Base-by-base conservation (phyloP, 2,888 invertebrate genomes). In the Chydorus sphaericus region DNA sequence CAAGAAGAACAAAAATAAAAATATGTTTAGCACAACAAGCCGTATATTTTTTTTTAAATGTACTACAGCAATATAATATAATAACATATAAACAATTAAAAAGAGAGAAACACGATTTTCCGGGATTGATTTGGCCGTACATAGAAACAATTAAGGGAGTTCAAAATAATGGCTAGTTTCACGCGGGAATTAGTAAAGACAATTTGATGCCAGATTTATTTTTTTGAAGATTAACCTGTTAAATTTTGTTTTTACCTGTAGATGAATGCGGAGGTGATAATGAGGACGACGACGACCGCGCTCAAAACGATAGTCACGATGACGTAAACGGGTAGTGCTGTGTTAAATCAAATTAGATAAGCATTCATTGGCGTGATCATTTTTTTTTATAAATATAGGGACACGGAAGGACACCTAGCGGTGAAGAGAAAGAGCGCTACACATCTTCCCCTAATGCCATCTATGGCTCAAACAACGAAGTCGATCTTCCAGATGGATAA, bases 281-380 rank as follows among this genome's bases (percentile, higher is more conserved):
- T 33, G 36, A 81, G 74, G 23, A 77, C 68, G n/a, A 81, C 69
- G 1, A 91, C 82, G 37, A 87, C 78, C 0, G 83, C 80, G 59
- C 85, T 85, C 26, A 91, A 76, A 0, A 89, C 81, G 55, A 89
- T 83, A 61, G 88, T 87, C 38, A 89, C 76, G 61, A 90, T 88
- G 7, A 84, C 87, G 71, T 89, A 90, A 37, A 84, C 84, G 0
- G 90, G 88, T 52, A 88, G 74, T 28, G 85, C 85, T 85, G 74
- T 28, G 74, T 75, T 65, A 59, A n/a, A n/a, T n/a, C n/a, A n/a
- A n/a, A n/a, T n/a, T n/a, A n/a, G n/a, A n/a, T n/a, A n/a, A n/a
- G n/a, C n/a, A n/a, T n/a, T n/a, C n/a, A n/a, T n/a, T n/a, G n/a
- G n/a, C n/a, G n/a, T n/a, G n/a, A n/a, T n/a, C n/a, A n/a, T n/a